Evolutionary conservation across 2,113 vertebrate species (phyloP).

Genomic region (Alaudala cheleensis): DNA sequence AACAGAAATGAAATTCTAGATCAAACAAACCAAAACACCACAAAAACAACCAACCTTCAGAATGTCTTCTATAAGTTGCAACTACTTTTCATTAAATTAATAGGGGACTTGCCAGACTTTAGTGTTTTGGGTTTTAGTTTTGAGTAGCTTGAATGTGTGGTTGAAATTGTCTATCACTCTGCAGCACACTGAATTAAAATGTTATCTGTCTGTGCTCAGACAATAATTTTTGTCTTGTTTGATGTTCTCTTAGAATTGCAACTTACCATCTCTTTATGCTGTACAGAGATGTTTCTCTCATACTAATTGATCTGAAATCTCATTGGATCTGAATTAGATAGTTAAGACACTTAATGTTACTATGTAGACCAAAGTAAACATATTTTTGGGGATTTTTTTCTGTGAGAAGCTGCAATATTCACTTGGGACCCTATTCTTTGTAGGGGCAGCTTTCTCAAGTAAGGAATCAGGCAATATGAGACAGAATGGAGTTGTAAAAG

Average conservation of each 20-base stretch:
- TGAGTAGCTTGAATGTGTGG: background rate
- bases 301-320: background rate
- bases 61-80: background rate
- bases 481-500: background rate
- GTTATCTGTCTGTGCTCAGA: background rate
- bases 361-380: background rate
- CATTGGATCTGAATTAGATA: background rate
- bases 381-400: background rate
- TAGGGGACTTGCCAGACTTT: background rate
- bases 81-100: background rate
- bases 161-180: background rate
- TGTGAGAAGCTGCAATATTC: background rate
- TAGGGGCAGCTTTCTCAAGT: background rate
- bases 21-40: background rate
- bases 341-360: background rate
- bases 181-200: background rate
- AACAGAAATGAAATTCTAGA: background rate
- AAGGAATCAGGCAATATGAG: background rate
- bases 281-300: background rate
- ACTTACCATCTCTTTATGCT: background rate
- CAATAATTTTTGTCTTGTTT: background rate
- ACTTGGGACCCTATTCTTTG: background rate
- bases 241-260: background rate
- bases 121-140: background rate
- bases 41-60: background rate